Evolutionary conservation across 2,888 invertebrate species (phyloP).

Genomic region (Mesorhabditis belari): DNA sequence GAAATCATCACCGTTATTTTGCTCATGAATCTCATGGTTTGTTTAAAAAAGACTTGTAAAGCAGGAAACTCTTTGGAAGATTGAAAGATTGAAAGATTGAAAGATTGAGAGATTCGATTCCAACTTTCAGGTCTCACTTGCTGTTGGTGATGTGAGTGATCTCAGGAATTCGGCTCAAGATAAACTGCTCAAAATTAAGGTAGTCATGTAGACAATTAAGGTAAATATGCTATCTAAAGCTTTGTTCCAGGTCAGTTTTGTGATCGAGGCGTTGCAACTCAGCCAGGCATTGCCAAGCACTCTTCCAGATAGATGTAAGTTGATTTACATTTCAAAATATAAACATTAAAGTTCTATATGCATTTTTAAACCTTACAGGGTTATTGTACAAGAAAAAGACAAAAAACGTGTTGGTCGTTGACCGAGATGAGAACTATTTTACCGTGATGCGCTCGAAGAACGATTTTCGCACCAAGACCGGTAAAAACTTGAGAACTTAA

Average conservation of each 20-base stretch:
- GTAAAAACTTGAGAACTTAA: too few species aligned
- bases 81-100: too few species aligned
- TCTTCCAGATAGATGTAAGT: conserved; percentile 9
- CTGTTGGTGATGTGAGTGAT: conserved; percentile 49
- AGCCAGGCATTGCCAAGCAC: conserved; percentile 30
- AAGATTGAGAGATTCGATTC: too few species aligned
- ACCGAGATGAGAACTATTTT: neutral
- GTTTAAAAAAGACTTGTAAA: too few species aligned
- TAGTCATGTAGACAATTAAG: neutral
- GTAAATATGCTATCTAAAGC: neutral
- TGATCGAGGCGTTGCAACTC: conserved; percentile 46
- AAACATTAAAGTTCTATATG: conserved; percentile 1
- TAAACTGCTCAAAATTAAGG: conserved; percentile 46
- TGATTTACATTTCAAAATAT: too few species aligned
- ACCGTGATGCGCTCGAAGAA: neutral
- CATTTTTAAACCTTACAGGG: too few species aligned
- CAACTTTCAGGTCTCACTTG: conserved; percentile 37
- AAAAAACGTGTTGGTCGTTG: neutral
- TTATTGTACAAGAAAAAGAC: neutral
- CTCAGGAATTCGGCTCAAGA: conserved; percentile 43
- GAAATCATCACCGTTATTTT: conserved; percentile 51
- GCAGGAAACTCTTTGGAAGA: too few species aligned
- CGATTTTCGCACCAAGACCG: neutral
- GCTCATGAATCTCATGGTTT: conserved; percentile 48
- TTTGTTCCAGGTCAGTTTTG: conserved; percentile 37